Percentiles rank a stretch among this genome's conserved stretches.
Conservation (phyloP, 1,140 invertebrate species). For the Zeugodacus cucurbitae region DNA sequence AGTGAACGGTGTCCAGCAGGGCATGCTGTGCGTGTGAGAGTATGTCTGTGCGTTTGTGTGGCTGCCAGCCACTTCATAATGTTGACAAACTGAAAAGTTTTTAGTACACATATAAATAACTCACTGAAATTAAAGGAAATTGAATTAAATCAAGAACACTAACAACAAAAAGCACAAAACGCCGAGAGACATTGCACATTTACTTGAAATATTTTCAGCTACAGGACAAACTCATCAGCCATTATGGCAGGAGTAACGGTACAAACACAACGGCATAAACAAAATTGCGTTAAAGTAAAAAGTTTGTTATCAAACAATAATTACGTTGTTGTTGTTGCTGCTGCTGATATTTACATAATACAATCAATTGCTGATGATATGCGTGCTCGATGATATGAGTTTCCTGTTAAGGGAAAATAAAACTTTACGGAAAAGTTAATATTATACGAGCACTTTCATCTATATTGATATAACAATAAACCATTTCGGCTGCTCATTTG, state of each 20-base stretch:
- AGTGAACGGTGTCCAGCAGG: no score
- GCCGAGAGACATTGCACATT: not conserved
- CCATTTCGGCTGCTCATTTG: no score
- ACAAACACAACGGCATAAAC: not conserved
- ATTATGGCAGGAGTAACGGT: not conserved
- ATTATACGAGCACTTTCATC: not conserved
- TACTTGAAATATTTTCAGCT: not conserved
- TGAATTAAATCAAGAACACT: not conserved
- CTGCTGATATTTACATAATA: not conserved
- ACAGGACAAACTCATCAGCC: not conserved
- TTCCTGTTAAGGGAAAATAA: not conserved
- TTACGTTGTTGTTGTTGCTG: not conserved
- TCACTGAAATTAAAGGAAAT: not conserved
- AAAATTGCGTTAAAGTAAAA: not conserved
- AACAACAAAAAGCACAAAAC: not conserved
- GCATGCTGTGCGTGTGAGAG: not conserved
- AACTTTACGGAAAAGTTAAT: not conserved
- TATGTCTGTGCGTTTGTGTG: not conserved
- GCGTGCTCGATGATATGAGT: not conserved
- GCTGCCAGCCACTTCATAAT: not conserved
- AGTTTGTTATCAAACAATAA: not conserved
- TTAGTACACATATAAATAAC: constrained; percentile 3
- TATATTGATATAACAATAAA: not conserved
- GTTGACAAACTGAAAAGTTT: constrained; percentile 15
- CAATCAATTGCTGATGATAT: constrained; percentile 7